A percentile compares a stretch with the other conserved stretches of the same genome.
phyloP scores from a whole-genome alignment of 2,797 vertebrate species.

The Falco peregrinus region DNA sequence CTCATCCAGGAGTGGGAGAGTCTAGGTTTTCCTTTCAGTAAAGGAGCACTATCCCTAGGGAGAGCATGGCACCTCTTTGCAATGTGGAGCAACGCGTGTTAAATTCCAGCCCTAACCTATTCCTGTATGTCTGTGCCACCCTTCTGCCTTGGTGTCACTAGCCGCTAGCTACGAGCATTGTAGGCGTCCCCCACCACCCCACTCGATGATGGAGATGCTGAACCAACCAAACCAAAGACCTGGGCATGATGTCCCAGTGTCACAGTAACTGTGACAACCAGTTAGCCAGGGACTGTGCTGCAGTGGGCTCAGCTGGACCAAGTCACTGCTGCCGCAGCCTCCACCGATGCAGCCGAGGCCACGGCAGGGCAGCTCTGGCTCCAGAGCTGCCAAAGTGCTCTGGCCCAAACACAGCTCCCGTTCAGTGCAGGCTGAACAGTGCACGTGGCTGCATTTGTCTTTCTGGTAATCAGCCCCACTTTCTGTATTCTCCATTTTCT shows the following conservation, averaged over 20 bases:
- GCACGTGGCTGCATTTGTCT: not conserved
- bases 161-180: not conserved
- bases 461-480: not conserved
- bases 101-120: not conserved
- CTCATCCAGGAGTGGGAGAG: accelerated
- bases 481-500: not conserved
- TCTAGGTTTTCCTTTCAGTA: accelerated
- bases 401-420: accelerated
- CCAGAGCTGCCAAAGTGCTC: accelerated
- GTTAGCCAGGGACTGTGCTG: not conserved
- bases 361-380: accelerated
- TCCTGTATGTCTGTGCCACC: not conserved
- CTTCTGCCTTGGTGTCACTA: not conserved
- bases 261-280: not conserved
- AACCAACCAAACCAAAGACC: not conserved
- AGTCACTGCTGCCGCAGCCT: not conserved
- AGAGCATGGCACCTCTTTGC: not conserved
- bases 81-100: not conserved
- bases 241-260: accelerated
- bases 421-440: accelerated
- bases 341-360: accelerated
- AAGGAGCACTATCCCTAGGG: not conserved
- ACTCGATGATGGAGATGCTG: accelerated
- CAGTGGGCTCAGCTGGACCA: not conserved
- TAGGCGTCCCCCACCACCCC: not conserved